Evolutionary conservation across 2,888 invertebrate genomes (phyloP).

Genomic region (Pterostichus madidus): DNA sequence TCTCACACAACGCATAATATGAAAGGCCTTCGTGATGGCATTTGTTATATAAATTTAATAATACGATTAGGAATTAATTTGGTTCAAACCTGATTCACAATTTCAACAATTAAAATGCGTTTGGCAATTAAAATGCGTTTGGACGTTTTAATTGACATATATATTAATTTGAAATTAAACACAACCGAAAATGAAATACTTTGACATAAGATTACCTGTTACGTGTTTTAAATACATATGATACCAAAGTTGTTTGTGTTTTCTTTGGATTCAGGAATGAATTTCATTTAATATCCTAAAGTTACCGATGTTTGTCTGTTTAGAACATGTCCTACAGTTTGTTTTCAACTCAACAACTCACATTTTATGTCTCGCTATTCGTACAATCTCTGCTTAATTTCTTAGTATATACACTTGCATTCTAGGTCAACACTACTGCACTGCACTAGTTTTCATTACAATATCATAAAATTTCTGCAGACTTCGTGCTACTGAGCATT

Average conservation of each 20-base stretch:
- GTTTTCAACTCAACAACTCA: constrained; percentile 62
- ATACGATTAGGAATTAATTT: constrained; percentile 66
- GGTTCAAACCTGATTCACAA: constrained; percentile 66
- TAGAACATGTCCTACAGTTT: constrained; percentile 63
- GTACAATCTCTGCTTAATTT: constrained; percentile 65
- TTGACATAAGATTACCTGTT: constrained; percentile 14
- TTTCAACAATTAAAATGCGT: too few relatives aligned
- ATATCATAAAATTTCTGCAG: constrained; percentile 72
- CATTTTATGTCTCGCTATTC: constrained; percentile 59
- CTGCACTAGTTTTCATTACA: constrained; percentile 73
- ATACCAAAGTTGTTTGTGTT: constrained; percentile 10
- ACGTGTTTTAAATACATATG: constrained; percentile 1
- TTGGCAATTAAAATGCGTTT: constrained; percentile 68
- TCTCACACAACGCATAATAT: constrained; percentile 62
- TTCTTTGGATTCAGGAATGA: constrained; percentile 61
- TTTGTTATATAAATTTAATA: constrained; percentile 64
- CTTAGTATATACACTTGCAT: constrained; percentile 76
- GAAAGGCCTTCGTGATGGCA: constrained; percentile 67
- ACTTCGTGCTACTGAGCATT: constrained; percentile 76
- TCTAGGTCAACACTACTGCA: constrained; percentile 74
- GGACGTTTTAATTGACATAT: constrained; percentile 76
- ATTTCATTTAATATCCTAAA: constrained; percentile 61
- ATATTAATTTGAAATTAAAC: constrained; percentile 56
- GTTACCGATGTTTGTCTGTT: constrained; percentile 61
- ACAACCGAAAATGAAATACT: constrained; percentile 8